Conservation (phyloP, 1,140 invertebrate genomes). For the Aphaenogaster rudis region DNA sequence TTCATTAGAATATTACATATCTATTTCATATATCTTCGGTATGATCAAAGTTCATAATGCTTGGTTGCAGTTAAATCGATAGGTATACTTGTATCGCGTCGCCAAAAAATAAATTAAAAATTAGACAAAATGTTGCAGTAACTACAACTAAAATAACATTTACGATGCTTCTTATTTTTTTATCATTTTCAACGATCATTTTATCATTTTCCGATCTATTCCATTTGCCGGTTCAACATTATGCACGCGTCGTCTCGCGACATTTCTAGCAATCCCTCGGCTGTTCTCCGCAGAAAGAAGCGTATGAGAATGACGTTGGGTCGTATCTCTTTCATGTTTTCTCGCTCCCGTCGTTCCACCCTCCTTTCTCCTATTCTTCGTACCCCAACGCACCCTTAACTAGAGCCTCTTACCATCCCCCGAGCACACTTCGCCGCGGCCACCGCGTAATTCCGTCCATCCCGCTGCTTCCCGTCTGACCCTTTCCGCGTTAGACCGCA, state of each 20-base stretch:
- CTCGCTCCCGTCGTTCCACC: conserved; percentile 74
- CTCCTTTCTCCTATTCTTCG: conserved; percentile 68
- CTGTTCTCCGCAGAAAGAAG: conserved; percentile 68
- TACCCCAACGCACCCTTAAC: conserved; percentile 73
- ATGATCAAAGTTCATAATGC: not conserved
- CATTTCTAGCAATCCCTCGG: conserved; percentile 63
- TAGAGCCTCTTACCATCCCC: conserved; percentile 74
- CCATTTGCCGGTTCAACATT: not conserved
- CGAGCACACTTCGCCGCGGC: conserved; percentile 38
- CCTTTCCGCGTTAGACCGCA: conserved; percentile 58
- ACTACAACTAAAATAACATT: not conserved
- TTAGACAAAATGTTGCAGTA: not conserved
- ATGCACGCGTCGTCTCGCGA: conserved; percentile 2
- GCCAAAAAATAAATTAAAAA: not conserved
- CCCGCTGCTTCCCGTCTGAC: conserved; percentile 52
- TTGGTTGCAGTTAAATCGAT: not conserved
- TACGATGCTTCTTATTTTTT: not conserved
- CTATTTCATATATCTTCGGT: not conserved
- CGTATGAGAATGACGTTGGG: conserved; percentile 75
- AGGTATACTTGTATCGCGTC: not conserved
- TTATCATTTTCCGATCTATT: not conserved
- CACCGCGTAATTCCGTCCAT: conserved; percentile 65
- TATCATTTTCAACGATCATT: not conserved
- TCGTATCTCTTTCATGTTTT: conserved; percentile 82
- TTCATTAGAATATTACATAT: conserved; percentile 31